Conservation (phyloP, 2,113 vertebrate species). For the Thryonomys swinderianus region DNA sequence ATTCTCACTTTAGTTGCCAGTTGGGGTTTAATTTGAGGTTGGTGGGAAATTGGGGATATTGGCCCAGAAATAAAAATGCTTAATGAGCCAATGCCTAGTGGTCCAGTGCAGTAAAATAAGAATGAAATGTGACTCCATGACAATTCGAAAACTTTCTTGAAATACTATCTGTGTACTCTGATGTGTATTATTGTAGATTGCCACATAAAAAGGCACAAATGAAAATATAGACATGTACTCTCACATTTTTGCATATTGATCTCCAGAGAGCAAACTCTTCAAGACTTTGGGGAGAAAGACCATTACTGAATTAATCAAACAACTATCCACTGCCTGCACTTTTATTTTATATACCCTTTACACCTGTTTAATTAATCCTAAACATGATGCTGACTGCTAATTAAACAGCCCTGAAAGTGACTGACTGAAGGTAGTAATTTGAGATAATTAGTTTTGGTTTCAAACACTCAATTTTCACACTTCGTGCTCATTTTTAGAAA, state of each 20-base stretch:
- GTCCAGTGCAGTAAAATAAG: slow-evolving; percentile 49
- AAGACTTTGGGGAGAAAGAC: slow-evolving; percentile 70
- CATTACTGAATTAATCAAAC: slow-evolving; percentile 71
- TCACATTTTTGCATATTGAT: slow-evolving; percentile 41
- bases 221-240: neutral
- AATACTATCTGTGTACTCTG: neutral
- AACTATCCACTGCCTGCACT: slow-evolving; percentile 66
- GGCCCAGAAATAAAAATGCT: slow-evolving; percentile 62
- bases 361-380: slow-evolving; percentile 84
- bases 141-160: slow-evolving; percentile 31
- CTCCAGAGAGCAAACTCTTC: slow-evolving; percentile 56
- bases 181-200: neutral
- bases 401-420: slow-evolving; percentile 81
- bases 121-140: slow-evolving; percentile 39
- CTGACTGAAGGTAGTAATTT: slow-evolving; percentile 84
- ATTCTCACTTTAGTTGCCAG: slow-evolving; percentile 39
- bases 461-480: slow-evolving; percentile 82
- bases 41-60: slow-evolving; percentile 52
- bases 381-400: slow-evolving; percentile 80
- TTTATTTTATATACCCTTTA: slow-evolving; percentile 80
- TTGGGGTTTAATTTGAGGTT: slow-evolving; percentile 58
- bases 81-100: slow-evolving; percentile 47
- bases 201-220: neutral
- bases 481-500: slow-evolving; percentile 81
- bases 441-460: slow-evolving; percentile 84